These are phyloP conservation scores for Nycticorax nycticorax DNA, from an alignment of 2,113 vertebrate genomes.

Conservation along the genomic window DNA sequence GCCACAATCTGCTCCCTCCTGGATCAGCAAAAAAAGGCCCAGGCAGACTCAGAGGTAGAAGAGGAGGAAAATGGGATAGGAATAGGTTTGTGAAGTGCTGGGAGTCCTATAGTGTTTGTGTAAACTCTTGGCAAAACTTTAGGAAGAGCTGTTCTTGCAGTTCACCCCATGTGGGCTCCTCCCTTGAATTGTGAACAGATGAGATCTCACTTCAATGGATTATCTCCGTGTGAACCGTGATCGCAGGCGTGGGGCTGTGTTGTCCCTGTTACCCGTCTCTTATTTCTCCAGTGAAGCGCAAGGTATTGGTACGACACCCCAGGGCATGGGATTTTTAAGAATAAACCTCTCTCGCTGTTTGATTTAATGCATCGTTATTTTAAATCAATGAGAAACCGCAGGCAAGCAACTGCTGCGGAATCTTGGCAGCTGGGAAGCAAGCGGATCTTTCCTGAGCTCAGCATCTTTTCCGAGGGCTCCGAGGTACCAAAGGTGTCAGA, in stretches of 20 bases:
- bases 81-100: neutral
- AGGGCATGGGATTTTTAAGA: neutral
- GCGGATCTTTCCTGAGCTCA: neutral
- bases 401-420: neutral
- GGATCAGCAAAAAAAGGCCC: neutral
- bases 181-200: neutral
- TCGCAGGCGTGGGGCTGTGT: neutral
- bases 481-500: neutral
- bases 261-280: neutral
- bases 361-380: neutral
- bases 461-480: neutral
- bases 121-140: neutral
- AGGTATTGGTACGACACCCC: neutral
- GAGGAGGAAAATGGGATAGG: neutral
- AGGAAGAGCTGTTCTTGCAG: neutral
- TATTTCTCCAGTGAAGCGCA: rapidly evolving
- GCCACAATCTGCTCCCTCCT: neutral
- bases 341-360: neutral
- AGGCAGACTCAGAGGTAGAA: neutral
- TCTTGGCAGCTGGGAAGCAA: neutral
- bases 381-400: neutral
- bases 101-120: neutral
- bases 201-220: neutral
- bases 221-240: neutral
- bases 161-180: neutral